Percentiles rank a stretch among this genome's conserved stretches.
phyloP scores from a whole-genome alignment of 2,888 invertebrate genomes.

The Ochropacha duplaris region DNA sequence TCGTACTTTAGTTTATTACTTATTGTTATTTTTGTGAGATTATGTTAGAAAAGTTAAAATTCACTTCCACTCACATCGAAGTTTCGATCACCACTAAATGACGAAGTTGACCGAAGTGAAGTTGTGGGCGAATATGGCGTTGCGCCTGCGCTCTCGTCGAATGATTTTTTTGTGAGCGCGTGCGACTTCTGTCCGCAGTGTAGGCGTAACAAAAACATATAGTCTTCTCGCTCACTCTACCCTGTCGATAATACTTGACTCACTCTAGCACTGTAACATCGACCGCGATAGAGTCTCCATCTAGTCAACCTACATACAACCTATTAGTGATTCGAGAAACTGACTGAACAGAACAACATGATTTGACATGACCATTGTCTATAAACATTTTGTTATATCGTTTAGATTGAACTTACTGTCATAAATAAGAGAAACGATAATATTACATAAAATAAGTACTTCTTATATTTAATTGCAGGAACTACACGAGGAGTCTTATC shows the following conservation, averaged over 20 bases:
- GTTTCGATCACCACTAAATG: conserved; percentile 81
- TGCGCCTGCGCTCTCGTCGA: conserved; percentile 76
- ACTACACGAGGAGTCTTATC: not conserved
- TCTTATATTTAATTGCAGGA: not conserved
- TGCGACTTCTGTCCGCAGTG: conserved; percentile 75
- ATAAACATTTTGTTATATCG: conserved; percentile 2
- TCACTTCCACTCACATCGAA: conserved; percentile 81
- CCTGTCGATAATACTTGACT: conserved; percentile 26
- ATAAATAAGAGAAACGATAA: not conserved
- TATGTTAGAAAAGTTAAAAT: conserved; percentile 81
- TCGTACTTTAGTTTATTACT: conserved; percentile 78
- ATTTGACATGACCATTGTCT: not conserved
- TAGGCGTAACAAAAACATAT: conserved; percentile 76
- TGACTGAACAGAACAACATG: conserved; percentile 18
- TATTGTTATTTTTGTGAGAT: conserved; percentile 80
- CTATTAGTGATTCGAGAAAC: conserved; percentile 30
- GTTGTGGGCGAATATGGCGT: conserved; percentile 80
- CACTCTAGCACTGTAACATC: conserved; percentile 36
- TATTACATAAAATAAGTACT: not conserved
- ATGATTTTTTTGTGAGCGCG: conserved; percentile 77
- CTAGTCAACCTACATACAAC: conserved; percentile 59
- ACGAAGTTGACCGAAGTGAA: conserved; percentile 80
- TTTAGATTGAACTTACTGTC: not conserved
- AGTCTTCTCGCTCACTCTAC: conserved; percentile 59
- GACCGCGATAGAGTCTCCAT: conserved; percentile 62